phyloP scores from a whole-genome alignment of 1,140 invertebrate species.

The Mya arenaria region DNA sequence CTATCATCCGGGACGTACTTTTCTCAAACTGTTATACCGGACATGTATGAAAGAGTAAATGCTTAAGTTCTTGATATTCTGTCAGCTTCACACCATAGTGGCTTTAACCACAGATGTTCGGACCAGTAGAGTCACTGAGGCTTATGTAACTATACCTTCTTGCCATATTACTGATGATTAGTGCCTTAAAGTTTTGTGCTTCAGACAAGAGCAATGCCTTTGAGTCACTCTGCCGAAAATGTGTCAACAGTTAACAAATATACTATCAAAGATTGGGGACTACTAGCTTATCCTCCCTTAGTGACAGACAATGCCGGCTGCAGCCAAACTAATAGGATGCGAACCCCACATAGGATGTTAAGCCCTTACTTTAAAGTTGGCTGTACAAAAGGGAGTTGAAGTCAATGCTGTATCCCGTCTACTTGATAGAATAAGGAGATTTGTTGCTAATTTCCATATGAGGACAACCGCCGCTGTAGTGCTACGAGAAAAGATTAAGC shows the following conservation, averaged over 20 bases:
- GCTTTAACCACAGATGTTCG: too few relatives aligned
- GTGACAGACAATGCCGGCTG: constrained; percentile 17
- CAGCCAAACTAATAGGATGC: not conserved
- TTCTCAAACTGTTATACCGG: too few relatives aligned
- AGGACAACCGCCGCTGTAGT: constrained; percentile 10
- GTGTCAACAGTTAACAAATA: not conserved
- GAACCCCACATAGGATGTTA: constrained; percentile 29
- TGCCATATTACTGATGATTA: constrained; percentile 6
- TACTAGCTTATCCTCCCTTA: constrained; percentile 4
- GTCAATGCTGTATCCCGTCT: not conserved
- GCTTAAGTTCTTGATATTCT: too few relatives aligned
- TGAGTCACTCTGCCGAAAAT: constrained; percentile 24
- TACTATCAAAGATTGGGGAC: constrained; percentile 3
- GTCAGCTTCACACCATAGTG: too few relatives aligned
- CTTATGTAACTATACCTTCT: constrained; percentile 32
- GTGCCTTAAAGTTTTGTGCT: not conserved
- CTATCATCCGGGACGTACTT: too few relatives aligned
- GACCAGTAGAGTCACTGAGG: too few relatives aligned
- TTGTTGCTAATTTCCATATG: constrained; percentile 34
- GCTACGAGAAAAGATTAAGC: constrained; percentile 8
- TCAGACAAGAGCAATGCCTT: constrained; percentile 15
- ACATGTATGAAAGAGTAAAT: too few relatives aligned
- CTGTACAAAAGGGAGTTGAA: constrained; percentile 26
- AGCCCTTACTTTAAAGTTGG: constrained; percentile 38
- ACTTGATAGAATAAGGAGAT: constrained; percentile 5